Evolutionary conservation across 2,113 vertebrate species (phyloP).

Genomic region (Takifugu bimaculatus): DNA sequence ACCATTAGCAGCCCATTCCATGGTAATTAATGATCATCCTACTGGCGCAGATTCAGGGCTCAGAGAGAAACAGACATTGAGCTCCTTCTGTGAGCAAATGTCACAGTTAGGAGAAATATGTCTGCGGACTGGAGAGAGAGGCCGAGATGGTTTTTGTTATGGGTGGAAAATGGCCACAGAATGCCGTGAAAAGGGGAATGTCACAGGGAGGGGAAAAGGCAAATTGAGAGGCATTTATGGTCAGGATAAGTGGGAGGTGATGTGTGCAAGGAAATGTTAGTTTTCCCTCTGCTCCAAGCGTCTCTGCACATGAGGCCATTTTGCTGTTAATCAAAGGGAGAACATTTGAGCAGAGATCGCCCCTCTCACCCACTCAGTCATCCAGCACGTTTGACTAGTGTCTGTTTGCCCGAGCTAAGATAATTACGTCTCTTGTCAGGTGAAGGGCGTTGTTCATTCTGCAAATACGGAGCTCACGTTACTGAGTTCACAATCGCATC

Average conservation of each 20-base stretch:
- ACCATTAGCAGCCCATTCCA: constrained; percentile 70
- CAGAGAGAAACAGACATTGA: constrained; percentile 41
- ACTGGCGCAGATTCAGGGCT: constrained; percentile 58
- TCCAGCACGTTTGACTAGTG: constrained; percentile 31
- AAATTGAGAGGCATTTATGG: constrained; percentile 35
- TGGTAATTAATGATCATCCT: constrained; percentile 72
- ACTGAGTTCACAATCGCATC: constrained; percentile 71
- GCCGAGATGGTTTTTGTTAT: constrained; percentile 13
- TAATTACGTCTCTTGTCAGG: constrained; percentile 55
- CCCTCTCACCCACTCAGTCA: constrained; percentile 3
- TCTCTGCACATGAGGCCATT: neutral
- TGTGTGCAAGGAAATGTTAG: constrained; percentile 15
- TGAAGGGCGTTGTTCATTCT: constrained; percentile 44
- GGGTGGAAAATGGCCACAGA: constrained; percentile 32
- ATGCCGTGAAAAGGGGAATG: constrained; percentile 3
- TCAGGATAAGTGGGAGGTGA: constrained; percentile 1
- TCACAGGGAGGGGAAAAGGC: neutral
- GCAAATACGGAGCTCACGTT: constrained; percentile 57
- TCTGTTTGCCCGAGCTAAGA: constrained; percentile 30
- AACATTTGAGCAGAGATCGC: constrained; percentile 1
- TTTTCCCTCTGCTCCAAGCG: constrained; percentile 35
- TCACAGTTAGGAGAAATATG: constrained; percentile 35
- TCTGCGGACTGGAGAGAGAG: constrained; percentile 20
- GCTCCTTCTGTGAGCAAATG: constrained; percentile 38
- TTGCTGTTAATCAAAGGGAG: too few relatives aligned